Conservation (phyloP, 2,113 vertebrate genomes). For the Leptobrachium ailaonicum region DNA sequence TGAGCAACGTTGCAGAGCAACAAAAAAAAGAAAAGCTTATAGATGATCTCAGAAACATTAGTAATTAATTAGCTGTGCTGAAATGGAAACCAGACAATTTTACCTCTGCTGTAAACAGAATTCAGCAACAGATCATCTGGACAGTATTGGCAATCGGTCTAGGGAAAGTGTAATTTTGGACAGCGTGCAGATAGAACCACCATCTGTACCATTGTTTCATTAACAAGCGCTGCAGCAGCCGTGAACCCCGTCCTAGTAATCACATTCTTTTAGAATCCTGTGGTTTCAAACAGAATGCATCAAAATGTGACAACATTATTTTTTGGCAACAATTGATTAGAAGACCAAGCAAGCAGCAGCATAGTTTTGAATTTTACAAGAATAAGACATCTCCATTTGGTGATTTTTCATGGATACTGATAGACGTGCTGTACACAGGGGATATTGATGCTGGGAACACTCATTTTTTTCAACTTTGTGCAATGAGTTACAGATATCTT, state of each 20-base stretch:
- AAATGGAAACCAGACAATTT: constrained; percentile 27
- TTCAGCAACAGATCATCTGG: constrained; percentile 12
- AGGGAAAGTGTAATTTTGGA: constrained; percentile 22
- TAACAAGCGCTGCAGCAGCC: neutral
- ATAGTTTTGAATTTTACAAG: no score
- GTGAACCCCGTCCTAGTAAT: neutral
- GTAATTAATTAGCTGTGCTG: constrained; percentile 33
- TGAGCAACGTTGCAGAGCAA: neutral
- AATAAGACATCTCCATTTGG: no score
- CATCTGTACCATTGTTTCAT: constrained; percentile 27
- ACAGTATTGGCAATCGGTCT: constrained; percentile 17
- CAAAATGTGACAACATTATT: no score
- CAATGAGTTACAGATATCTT: no score
- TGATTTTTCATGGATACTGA: no score
- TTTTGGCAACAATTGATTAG: no score
- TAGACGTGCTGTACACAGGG: no score
- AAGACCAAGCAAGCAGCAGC: no score
- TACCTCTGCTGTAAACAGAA: constrained; percentile 32
- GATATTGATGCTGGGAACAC: no score
- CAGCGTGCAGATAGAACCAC: constrained; percentile 21
- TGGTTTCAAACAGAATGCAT: neutral
- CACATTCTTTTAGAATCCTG: neutral
- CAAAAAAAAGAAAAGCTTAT: neutral
- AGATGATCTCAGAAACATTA: constrained; percentile 35
- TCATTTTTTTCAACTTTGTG: no score